Evolutionary conservation across 2,888 invertebrate species (phyloP).

Genomic region (Eupithecia inturbata): DNA sequence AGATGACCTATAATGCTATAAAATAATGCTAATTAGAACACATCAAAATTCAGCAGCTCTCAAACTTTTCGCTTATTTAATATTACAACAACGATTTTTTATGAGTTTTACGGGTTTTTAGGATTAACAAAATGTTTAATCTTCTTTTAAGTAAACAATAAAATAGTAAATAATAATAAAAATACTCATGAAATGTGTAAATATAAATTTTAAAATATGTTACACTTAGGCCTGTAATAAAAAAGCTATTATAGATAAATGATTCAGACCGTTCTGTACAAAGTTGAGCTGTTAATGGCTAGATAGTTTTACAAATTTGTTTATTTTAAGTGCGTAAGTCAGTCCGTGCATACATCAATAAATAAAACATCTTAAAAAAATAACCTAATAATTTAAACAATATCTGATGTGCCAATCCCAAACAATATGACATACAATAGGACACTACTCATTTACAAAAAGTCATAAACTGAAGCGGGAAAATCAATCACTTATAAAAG

Average conservation of each 20-base stretch:
- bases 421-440: not conserved
- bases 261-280: not conserved
- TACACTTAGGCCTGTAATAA: not conserved
- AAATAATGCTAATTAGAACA: constrained; percentile 6
- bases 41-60: not conserved
- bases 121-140: not conserved
- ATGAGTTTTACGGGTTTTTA: not conserved
- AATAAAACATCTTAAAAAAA: not conserved
- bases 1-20: not conserved
- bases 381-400: not conserved
- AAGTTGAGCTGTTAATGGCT: not conserved
- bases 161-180: no score
- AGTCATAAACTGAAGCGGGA: constrained; percentile 18
- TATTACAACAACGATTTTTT: not conserved
- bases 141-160: no score
- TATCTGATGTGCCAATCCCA: constrained; percentile 2
- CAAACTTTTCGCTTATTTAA: not conserved
- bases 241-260: not conserved
- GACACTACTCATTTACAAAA: constrained; percentile 6
- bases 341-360: not conserved
- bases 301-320: not conserved
- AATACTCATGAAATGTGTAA: no score
- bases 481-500: constrained; percentile 48
- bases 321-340: not conserved
- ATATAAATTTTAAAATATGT: not conserved